These are phyloP conservation scores for Standfussiana lucernea DNA, from an alignment of 2,888 invertebrate species.

Conservation along the genomic window DNA sequence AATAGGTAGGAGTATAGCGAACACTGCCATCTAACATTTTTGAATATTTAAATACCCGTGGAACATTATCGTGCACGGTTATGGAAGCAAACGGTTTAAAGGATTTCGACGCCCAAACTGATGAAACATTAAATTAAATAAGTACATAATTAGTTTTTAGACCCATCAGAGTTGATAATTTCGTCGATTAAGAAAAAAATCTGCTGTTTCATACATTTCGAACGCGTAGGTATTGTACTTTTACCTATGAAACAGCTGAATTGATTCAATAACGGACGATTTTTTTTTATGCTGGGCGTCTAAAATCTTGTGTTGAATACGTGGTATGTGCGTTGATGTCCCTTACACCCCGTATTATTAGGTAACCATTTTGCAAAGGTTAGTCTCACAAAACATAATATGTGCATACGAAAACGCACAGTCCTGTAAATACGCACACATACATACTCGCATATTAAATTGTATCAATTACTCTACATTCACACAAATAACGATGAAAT, in stretches of 20 bases:
- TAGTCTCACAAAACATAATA: background rate
- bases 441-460: background rate
- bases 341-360: background rate
- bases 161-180: background rate
- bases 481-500: background rate
- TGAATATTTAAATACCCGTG: background rate
- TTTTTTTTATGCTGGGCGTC: too few species aligned
- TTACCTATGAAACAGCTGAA: too few species aligned
- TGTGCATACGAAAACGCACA: slow-evolving; percentile 14
- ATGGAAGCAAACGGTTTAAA: background rate
- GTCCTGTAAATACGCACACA: slow-evolving; percentile 30
- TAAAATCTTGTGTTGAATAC: background rate
- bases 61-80: background rate
- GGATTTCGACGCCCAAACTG: background rate
- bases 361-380: background rate
- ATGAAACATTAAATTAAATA: background rate
- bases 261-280: too few species aligned
- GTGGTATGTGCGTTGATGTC: background rate
- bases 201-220: background rate
- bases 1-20: slow-evolving; percentile 39
- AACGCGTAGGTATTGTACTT: background rate
- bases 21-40: slow-evolving; percentile 44
- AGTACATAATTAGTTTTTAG: background rate
- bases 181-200: background rate
- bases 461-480: background rate